Percentiles rank a stretch among this genome's conserved stretches.
Evolutionary conservation across 2,797 vertebrate species (phyloP).

Genomic region (Amniataba percoides): DNA sequence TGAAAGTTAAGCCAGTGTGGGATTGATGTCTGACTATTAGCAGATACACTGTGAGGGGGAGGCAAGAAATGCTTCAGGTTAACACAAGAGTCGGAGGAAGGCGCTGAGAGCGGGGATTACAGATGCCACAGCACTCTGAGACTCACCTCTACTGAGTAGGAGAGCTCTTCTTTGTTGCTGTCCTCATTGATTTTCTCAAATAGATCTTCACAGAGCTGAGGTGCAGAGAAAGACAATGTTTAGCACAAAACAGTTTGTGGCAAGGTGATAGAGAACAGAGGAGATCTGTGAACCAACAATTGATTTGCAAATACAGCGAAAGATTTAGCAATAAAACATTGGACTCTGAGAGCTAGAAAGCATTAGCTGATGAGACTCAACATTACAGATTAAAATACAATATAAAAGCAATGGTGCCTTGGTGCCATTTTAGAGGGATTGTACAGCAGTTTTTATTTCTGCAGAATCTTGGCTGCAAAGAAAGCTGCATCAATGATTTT

Average conservation of each 20-base stretch:
- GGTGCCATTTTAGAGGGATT: not conserved
- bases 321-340: not conserved
- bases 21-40: conserved; percentile 25
- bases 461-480: not conserved
- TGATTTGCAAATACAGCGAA: not conserved
- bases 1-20: conserved; percentile 17
- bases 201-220: conserved; percentile 94
- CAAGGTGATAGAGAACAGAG: conserved; percentile 7
- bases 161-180: conserved; percentile 94
- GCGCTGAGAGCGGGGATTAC: conserved; percentile 30
- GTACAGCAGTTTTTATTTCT: not conserved
- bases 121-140: conserved; percentile 22
- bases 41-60: conserved; percentile 3
- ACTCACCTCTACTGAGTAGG: conserved; percentile 98
- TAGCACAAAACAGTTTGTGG: conserved; percentile 39
- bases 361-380: not conserved
- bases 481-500: not conserved
- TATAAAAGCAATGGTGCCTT: too few relatives aligned
- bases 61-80: conserved; percentile 18
- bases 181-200: conserved; percentile 97
- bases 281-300: conserved; percentile 27
- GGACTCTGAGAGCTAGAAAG: not conserved
- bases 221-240: conserved; percentile 50
- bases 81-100: conserved; percentile 12
- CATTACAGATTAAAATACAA: not conserved